Evolutionary conservation across 2,113 vertebrate genomes (phyloP), one percentile per base, ranked within the genome.

Genomic region (Motacilla tschutschensis): DNA sequence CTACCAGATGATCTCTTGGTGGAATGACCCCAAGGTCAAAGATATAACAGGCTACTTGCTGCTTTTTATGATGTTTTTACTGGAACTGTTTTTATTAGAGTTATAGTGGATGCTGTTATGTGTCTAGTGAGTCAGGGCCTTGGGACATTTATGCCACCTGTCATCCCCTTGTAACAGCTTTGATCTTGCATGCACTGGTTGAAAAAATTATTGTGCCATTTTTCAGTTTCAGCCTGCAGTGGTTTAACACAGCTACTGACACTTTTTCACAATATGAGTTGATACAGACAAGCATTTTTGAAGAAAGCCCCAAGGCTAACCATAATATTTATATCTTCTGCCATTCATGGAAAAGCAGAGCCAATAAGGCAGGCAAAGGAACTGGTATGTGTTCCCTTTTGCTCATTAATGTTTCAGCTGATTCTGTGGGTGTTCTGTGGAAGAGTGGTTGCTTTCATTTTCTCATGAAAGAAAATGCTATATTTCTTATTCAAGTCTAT

Each of bases 311-410:
- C 88, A 81, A 93, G 94, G 96, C 93, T 93, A 96, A 91, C 80
- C 76, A 93, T 91, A 96, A 90, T 96, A 95, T 97, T 97, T 96
- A 94, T 96, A 95, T 93, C 91, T 77, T 89, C 87, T 95, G 82
- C 89, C 83, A 89, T 88, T 94, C 78, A 78, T 77, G 85, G 91
- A 85, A 93, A 94, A 95, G 88, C 77, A 86, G 81, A 95, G 77
- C 86, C 91, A 92, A 93, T 96, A 96, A 96, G 95, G 72, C 63
- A 90, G 67, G 93, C 60, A 18, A 83, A 89, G 84, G 90, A 86
- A 83, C 79, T 92, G 50, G 46, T 85, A 31, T 92, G 65, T 92
- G 84, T 94, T 92, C 74, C 74, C 55, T 76, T 88, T 83, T 79
- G 78, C 86, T 94, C 87, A 91, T 94, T 95, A 97, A 94, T 95